These are phyloP conservation scores for Enoplosus armatus DNA, from an alignment of 2,797 vertebrate species.

Conservation along the genomic window DNA sequence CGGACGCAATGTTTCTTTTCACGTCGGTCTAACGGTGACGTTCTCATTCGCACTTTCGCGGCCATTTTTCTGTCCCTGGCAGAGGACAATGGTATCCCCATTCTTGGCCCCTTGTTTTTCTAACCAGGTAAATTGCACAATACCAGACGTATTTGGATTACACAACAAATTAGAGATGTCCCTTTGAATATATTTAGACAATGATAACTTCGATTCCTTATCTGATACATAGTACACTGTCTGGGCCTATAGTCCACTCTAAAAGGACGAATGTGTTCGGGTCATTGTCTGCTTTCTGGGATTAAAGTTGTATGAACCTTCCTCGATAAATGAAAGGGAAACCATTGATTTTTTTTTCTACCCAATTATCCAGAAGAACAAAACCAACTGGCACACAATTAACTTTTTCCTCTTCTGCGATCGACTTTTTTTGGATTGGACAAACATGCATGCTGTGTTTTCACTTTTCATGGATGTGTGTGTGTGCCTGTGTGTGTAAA, in stretches of 20 bases:
- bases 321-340: constrained; percentile 50
- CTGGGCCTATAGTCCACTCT: not conserved
- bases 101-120: not conserved
- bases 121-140: not conserved
- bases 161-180: not conserved
- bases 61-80: not conserved
- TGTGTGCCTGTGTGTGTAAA: not conserved
- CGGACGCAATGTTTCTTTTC: no score
- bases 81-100: not conserved
- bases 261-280: constrained; percentile 18
- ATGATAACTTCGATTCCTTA: not conserved
- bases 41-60: not conserved
- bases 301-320: constrained; percentile 60
- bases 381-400: constrained; percentile 64
- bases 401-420: constrained; percentile 51
- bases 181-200: not conserved
- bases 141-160: not conserved
- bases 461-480: not conserved
- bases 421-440: constrained; percentile 58
- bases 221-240: not conserved
- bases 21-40: not conserved
- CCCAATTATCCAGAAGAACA: constrained; percentile 78
- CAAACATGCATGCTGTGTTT: constrained; percentile 50
- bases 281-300: constrained; percentile 37
- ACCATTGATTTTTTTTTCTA: constrained; percentile 74